Conservation (phyloP, 2,888 invertebrate species). For the Syrista parreyssii region DNA sequence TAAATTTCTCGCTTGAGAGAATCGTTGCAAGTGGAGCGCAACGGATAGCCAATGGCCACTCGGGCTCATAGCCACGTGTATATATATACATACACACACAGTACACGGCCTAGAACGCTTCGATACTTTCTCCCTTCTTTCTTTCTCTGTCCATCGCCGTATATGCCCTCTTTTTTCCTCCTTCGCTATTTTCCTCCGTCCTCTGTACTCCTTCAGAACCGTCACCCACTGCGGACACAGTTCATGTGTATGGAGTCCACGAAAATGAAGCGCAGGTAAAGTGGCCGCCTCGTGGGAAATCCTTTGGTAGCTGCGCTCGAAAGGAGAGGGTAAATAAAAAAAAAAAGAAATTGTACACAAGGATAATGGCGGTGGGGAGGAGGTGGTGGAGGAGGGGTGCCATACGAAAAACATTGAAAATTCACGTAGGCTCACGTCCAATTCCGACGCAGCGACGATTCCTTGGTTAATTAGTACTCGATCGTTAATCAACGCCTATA, state of each 20-base stretch:
- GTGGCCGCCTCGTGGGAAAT: constrained; percentile 34
- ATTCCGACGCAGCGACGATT: not conserved
- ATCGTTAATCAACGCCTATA: not conserved
- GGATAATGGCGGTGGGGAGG: not conserved
- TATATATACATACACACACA: not conserved
- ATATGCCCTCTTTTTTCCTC: not conserved
- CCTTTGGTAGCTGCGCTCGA: constrained; percentile 13
- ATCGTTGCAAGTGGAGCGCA: constrained; percentile 49
- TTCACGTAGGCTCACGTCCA: too few relatives aligned
- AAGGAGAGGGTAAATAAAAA: not conserved
- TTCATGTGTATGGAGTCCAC: not conserved
- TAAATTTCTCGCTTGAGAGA: constrained; percentile 54
- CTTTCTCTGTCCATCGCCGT: constrained; percentile 8
- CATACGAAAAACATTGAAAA: not conserved
- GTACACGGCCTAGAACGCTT: not conserved
- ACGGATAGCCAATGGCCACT: constrained; percentile 46
- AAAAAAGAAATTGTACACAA: not conserved
- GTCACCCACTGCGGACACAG: not conserved
- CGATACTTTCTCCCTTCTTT: constrained; percentile 1
- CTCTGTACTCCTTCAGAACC: not conserved
- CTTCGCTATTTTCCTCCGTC: constrained; percentile 1
- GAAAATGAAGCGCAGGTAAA: not conserved
- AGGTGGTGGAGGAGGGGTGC: not conserved
- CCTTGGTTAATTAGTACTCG: not conserved
- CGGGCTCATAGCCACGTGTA: constrained; percentile 6